These are phyloP conservation scores for Podiceps cristatus DNA, from an alignment of 2,113 vertebrate species.

Conservation along the genomic window DNA sequence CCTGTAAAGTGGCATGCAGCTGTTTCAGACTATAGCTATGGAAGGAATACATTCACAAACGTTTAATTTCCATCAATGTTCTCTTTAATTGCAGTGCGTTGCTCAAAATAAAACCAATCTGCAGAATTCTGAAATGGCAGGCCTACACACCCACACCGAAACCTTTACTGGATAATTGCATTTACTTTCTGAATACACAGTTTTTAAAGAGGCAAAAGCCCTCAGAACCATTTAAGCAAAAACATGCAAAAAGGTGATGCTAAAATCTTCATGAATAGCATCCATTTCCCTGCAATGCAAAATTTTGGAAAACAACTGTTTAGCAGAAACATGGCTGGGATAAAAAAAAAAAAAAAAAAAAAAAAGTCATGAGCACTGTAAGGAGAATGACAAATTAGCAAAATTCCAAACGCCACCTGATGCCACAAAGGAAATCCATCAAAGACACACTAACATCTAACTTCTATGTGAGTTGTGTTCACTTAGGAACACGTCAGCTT, in stretches of 20 bases:
- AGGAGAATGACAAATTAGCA: not conserved
- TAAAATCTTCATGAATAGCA: slow-evolving; percentile 38
- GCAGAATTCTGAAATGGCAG: slow-evolving; percentile 54
- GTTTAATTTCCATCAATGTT: slow-evolving; percentile 52
- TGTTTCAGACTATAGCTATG: slow-evolving; percentile 27
- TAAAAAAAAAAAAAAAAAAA: not conserved
- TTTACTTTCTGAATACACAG: slow-evolving; percentile 32
- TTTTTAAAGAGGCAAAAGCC: slow-evolving; percentile 34
- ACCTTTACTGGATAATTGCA: slow-evolving; percentile 46
- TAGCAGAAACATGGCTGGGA: not conserved
- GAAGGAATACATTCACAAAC: slow-evolving; percentile 20
- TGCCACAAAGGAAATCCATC: slow-evolving; percentile 38
- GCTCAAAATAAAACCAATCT: slow-evolving; percentile 65
- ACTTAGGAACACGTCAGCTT: not conserved
- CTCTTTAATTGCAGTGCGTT: slow-evolving; percentile 34
- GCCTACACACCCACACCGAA: slow-evolving; percentile 43
- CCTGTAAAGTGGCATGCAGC: slow-evolving; percentile 18
- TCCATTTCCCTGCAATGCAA: not conserved
- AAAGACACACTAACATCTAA: not conserved
- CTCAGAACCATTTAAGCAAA: slow-evolving; percentile 18
- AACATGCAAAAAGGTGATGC: slow-evolving; percentile 18
- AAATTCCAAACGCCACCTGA: slow-evolving; percentile 32
- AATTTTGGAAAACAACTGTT: not conserved
- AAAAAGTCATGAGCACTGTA: not conserved
- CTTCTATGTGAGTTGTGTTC: not conserved